These are phyloP conservation scores for Eolophus roseicapilla DNA, from an alignment of 2,113 vertebrate species.

Conservation along the genomic window DNA sequence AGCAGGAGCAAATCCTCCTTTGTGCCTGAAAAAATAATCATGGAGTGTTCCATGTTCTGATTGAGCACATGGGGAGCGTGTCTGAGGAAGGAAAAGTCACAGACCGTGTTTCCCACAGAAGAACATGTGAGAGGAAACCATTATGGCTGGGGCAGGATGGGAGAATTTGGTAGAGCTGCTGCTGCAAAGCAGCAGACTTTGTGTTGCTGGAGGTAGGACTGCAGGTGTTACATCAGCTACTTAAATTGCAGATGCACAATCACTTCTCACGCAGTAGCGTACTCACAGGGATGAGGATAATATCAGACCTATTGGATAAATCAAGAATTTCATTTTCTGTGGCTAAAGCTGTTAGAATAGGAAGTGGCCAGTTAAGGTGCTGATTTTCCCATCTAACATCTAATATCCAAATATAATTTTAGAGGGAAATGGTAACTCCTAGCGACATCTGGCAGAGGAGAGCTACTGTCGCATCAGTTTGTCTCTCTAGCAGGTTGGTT, in stretches of 20 bases:
- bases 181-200: not conserved
- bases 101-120: not conserved
- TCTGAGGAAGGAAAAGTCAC: not conserved
- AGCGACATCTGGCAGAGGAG: not conserved
- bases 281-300: not conserved
- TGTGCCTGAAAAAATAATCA: not conserved
- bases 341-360: not conserved
- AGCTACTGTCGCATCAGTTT: not conserved
- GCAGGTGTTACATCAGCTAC: not conserved
- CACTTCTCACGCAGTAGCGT: not conserved
- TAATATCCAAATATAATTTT: conserved; percentile 6
- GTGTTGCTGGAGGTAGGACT: not conserved
- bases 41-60: not conserved
- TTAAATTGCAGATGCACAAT: not conserved
- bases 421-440: not conserved
- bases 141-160: not conserved
- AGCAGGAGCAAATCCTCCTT: not conserved
- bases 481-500: not conserved
- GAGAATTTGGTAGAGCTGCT: not conserved
- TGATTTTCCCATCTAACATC: not conserved
- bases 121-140: not conserved
- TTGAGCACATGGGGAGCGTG: not conserved
- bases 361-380: not conserved
- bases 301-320: not conserved
- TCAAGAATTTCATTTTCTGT: not conserved